Percentiles rank a stretch among this genome's conserved stretches.
phyloP scores from a whole-genome alignment of 1,140 invertebrate genomes.

The Dendroctonus valens region DNA sequence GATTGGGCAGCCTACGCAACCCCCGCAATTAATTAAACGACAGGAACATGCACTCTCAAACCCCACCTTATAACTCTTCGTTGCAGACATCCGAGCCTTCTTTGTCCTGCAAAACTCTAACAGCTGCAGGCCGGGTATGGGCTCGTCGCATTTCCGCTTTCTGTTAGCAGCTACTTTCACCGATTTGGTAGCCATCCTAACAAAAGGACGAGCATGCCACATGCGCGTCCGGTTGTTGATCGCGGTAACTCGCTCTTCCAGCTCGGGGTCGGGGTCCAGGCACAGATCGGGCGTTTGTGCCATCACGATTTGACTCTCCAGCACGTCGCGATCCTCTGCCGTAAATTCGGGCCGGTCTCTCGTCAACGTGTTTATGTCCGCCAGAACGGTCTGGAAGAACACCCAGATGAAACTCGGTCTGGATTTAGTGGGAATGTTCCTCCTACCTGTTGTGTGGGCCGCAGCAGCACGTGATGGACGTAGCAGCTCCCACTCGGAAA shows the following conservation, averaged over 20 bases:
- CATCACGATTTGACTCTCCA: slow-evolving; percentile 81
- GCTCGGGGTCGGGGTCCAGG: slow-evolving; percentile 79
- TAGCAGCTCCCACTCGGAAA: slow-evolving; percentile 69
- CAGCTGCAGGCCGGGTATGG: slow-evolving; percentile 66
- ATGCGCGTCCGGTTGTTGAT: slow-evolving; percentile 66
- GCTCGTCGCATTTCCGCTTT: slow-evolving; percentile 78
- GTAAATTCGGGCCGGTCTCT: slow-evolving; percentile 50
- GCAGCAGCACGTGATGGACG: slow-evolving; percentile 82
- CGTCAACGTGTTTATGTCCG: slow-evolving; percentile 46
- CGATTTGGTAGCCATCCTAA: slow-evolving; percentile 70
- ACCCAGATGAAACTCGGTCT: background rate
- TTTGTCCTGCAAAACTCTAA: slow-evolving; percentile 60
- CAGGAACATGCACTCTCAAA: background rate
- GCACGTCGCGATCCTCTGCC: slow-evolving; percentile 70
- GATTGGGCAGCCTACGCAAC: slow-evolving; percentile 10
- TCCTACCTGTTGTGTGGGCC: slow-evolving; percentile 80
- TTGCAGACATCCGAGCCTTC: slow-evolving; percentile 36
- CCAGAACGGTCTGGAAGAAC: slow-evolving; percentile 43
- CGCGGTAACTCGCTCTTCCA: slow-evolving; percentile 70
- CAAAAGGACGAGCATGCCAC: slow-evolving; percentile 71
- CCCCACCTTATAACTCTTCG: slow-evolving; percentile 7
- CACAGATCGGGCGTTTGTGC: slow-evolving; percentile 83
- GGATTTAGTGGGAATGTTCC: background rate
- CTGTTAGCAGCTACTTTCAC: slow-evolving; percentile 80
- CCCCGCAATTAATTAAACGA: background rate